Conservation (phyloP, 2,888 invertebrate species). For the Lycocerus yunnanus region DNA sequence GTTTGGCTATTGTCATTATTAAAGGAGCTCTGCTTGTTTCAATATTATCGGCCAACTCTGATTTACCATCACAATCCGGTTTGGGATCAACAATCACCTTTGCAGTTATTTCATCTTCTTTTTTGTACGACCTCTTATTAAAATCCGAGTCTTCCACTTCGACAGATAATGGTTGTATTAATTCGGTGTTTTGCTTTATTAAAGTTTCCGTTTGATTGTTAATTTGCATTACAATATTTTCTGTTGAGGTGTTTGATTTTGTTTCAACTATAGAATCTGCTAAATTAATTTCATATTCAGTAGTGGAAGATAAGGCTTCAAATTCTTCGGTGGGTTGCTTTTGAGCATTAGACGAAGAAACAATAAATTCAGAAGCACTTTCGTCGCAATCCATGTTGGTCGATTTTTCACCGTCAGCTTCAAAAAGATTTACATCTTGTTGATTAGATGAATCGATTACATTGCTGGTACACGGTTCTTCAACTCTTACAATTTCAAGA, state of each 20-base stretch:
- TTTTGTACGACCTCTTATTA: neutral
- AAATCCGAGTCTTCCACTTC: constrained; percentile 27
- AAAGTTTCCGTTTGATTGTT: neutral
- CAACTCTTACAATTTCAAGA: neutral
- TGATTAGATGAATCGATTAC: neutral
- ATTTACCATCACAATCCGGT: constrained; percentile 46
- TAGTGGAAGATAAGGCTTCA: neutral
- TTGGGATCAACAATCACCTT: constrained; percentile 54
- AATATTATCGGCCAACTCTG: constrained; percentile 35
- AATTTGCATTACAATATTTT: neutral
- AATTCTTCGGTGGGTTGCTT: neutral
- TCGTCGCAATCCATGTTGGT: neutral
- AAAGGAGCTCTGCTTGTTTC: constrained; percentile 44
- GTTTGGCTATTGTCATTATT: constrained; percentile 55
- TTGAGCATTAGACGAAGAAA: neutral
- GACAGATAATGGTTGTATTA: constrained; percentile 27
- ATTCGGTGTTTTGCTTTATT: neutral
- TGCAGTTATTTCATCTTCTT: constrained; percentile 5
- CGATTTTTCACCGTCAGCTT: neutral
- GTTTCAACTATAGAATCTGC: neutral
- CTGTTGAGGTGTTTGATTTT: neutral
- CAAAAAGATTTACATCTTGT: neutral
- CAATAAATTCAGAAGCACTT: neutral
- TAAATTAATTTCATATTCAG: neutral
- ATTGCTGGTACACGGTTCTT: neutral